Evolutionary conservation across 2,888 invertebrate species (phyloP), one percentile per base, ranked within the genome.

Genomic region (Lordiphosa andalusiaca): DNA sequence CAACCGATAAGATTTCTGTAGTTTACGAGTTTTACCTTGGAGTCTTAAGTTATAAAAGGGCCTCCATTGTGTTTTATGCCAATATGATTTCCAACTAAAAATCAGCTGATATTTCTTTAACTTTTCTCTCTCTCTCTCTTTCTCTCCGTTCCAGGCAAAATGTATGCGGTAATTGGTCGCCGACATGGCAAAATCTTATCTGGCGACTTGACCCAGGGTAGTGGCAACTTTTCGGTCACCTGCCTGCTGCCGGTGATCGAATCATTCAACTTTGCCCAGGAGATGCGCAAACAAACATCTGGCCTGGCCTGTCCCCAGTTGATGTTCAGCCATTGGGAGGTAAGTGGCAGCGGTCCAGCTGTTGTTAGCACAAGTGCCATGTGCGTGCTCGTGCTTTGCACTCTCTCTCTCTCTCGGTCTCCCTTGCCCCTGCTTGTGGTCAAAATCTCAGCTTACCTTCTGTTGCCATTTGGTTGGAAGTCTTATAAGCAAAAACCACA

Each of bases 291-390:
- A 77, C 95, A 96, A 89, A 99, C 99, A 19, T 98, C 98, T 58
- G 99, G 99, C 7, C 92, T 98, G 69, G 99, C 99, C 6, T 95
- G 95, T 88, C 98, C 99, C 0, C 98, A 98, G 89, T 92, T 99
- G 72, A 92, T 96, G 80, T 98, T 98, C 91, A 98, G 97, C 87
- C 98, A 99, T 90, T 99, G 98, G 96, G 98, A 99, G 94, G 96
- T 97, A 87, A 91, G 91, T 86, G 62, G 60, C 61, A 52, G 6
- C 38, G 53, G 64, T 48, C 35, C 38, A 65, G 64, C 41, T 64
- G 57, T 48, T 41, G 49, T 67, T 61, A 76, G 81, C 78, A 62
- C 80, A 80, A 80, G 77, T 77, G 69, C 63, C 69, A 68, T 59
- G 68, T 68, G 64, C 68, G 63, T 64, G 63, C 63, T 52, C 47